These are phyloP conservation scores for Tenthredo mesomela DNA, from an alignment of 2,888 invertebrate species.

Conservation along the genomic window DNA sequence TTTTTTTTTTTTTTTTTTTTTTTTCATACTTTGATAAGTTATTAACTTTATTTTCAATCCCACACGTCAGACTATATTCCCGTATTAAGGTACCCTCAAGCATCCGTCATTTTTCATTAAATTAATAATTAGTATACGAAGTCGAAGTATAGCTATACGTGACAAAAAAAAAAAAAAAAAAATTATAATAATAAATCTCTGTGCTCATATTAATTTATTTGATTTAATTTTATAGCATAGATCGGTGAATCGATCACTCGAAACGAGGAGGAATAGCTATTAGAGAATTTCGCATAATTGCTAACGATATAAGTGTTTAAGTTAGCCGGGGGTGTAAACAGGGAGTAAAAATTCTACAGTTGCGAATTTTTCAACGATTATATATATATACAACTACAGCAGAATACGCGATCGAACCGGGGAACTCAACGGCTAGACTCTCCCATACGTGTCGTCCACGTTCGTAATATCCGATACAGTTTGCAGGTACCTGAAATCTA, in stretches of 20 bases:
- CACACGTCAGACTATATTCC: too few species aligned
- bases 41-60: background rate
- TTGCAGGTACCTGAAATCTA: conserved; percentile 36
- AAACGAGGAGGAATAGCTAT: background rate
- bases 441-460: background rate
- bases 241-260: background rate
- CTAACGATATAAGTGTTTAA: background rate
- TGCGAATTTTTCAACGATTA: background rate
- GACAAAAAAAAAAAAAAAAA: background rate
- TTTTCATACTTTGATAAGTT: background rate
- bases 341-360: background rate
- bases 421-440: background rate
- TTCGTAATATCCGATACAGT: conserved; percentile 2
- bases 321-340: background rate
- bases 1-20: too few species aligned
- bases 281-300: background rate
- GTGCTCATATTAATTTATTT: background rate
- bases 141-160: background rate
- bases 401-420: background rate
- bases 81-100: background rate
- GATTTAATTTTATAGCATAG: background rate
- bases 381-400: background rate
- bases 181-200: background rate
- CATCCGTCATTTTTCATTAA: background rate
- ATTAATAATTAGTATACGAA: background rate